Evolutionary conservation across 30 jellyfish, hydroid and myxozoan species (phyloP).

Genomic region (Nemopilema nomurai): DNA sequence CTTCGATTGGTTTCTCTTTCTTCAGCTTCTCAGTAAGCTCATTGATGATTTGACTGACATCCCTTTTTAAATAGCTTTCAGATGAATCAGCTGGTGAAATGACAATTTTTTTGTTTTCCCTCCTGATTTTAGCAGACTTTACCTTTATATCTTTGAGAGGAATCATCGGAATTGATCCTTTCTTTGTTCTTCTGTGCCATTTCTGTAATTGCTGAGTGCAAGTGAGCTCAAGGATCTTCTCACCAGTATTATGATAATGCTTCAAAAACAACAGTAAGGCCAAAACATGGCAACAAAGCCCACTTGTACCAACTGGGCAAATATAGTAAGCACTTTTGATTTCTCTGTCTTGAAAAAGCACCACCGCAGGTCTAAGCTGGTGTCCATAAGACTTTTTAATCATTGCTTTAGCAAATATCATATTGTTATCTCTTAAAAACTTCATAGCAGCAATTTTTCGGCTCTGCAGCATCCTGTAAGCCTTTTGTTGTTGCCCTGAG

Average conservation of each 20-base stretch:
- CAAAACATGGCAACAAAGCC: no score
- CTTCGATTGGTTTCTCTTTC: not conserved
- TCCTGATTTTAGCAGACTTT: not conserved
- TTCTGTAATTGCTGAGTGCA: no score
- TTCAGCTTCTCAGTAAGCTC: slow-evolving; percentile 1
- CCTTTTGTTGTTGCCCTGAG: slow-evolving; percentile 4
- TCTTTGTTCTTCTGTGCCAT: no score
- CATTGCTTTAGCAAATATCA: not conserved
- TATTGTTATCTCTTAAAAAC: not conserved
- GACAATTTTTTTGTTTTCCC: not conserved
- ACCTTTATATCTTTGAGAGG: not conserved
- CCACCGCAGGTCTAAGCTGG: slow-evolving; percentile 1
- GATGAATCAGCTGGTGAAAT: slow-evolving; percentile 5
- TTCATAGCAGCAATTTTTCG: slow-evolving; percentile 1
- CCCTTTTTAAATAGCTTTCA: not conserved
- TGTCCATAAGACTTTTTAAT: not conserved
- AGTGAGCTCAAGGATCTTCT: no score
- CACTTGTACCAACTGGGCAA: slow-evolving; percentile 10
- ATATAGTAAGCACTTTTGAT: not conserved
- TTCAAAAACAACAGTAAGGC: no score
- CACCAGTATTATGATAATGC: no score
- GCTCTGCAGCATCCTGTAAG: slow-evolving; percentile 2
- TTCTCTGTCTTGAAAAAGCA: not conserved
- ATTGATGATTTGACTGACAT: not conserved
- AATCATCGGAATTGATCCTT: slow-evolving; percentile 1